phyloP scores from a whole-genome alignment of 2,113 vertebrate species.

The Callipepla californica region DNA sequence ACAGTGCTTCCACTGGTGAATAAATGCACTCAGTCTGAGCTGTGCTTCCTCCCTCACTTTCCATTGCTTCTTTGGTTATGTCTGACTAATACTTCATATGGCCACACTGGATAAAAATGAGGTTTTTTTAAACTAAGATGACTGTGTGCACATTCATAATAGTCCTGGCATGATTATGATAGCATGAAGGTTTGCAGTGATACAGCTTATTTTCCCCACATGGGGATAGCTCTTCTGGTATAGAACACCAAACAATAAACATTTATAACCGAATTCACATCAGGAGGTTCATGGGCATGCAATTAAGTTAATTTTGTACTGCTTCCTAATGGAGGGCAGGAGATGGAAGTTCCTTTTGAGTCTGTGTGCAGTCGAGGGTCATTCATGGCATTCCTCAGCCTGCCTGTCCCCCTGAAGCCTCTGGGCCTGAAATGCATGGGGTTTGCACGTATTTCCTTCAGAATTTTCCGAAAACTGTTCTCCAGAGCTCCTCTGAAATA shows the following conservation, averaged over 20 bases:
- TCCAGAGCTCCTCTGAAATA: not conserved
- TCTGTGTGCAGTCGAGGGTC: not conserved
- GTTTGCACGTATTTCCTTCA: not conserved
- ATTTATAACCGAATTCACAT: not conserved
- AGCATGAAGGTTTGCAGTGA: not conserved
- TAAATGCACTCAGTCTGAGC: conserved; percentile 30
- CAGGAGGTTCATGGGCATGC: not conserved
- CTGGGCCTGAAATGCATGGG: not conserved
- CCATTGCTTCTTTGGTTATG: conserved; percentile 22
- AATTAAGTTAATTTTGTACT: not conserved
- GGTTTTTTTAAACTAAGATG: not conserved
- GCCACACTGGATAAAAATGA: not conserved
- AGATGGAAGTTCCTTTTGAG: not conserved
- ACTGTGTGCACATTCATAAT: not conserved
- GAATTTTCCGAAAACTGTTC: not conserved
- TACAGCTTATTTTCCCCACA: not conserved
- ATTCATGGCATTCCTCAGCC: not conserved
- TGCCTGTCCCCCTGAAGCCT: not conserved
- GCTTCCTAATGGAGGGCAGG: not conserved
- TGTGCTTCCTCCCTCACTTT: conserved; percentile 38
- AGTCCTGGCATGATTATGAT: not conserved
- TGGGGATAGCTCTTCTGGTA: not conserved
- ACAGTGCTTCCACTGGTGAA: conserved; percentile 22
- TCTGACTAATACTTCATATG: conserved; percentile 14
- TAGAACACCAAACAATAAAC: not conserved